A percentile compares a stretch with the other conserved stretches of the same genome.
Conservation (phyloP, 2,113 vertebrate genomes). For the Eira barbara region DNA sequence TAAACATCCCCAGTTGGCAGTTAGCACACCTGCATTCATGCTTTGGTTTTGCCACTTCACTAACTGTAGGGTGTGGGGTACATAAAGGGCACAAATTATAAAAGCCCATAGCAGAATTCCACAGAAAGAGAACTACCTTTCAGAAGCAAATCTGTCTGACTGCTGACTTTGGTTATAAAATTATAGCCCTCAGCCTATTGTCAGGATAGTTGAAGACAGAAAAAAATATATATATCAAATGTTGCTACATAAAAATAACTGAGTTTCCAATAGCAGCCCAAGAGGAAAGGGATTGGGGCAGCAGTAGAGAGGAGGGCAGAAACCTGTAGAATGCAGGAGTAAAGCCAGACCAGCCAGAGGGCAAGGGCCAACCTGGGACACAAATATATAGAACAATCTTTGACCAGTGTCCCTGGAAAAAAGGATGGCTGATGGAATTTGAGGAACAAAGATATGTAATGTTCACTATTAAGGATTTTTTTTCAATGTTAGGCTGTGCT, state of each 20-base stretch:
- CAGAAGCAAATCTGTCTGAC: not conserved
- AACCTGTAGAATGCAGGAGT: accelerated
- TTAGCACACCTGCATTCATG: no score
- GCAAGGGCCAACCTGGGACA: accelerated
- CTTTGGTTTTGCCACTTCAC: not conserved
- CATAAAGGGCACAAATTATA: not conserved
- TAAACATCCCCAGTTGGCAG: no score
- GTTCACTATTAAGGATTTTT: not conserved
- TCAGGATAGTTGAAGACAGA: not conserved
- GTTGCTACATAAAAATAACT: not conserved
- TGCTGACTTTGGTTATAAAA: not conserved
- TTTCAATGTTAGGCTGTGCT: not conserved
- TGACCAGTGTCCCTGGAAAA: not conserved
- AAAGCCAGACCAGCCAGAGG: not conserved
- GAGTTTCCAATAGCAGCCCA: not conserved
- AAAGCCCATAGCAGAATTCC: not conserved
- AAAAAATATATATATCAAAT: not conserved
- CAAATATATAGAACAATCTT: not conserved
- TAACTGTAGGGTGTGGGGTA: not conserved
- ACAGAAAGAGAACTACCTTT: not conserved
- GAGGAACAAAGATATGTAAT: not conserved
- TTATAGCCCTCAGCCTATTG: not conserved
- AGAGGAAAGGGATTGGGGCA: not conserved
- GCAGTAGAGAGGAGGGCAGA: not conserved
- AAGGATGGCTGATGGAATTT: no score